Conservation (phyloP, 2,113 vertebrate genomes). For the Dinomys branickii region DNA sequence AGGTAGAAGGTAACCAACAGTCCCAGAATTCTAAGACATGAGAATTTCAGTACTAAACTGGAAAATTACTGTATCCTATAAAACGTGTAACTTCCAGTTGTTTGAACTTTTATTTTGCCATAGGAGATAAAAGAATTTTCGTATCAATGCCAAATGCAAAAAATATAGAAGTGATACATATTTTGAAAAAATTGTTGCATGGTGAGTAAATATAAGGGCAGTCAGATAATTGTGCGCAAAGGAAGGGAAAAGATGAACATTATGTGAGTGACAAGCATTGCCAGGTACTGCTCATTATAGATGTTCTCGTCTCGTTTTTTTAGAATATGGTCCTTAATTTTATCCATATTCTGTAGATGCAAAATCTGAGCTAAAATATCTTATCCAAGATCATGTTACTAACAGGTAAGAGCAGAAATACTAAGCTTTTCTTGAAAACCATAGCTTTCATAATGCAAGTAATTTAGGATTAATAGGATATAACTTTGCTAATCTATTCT, state of each 20-base stretch:
- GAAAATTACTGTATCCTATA: background rate
- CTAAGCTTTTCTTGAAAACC: background rate
- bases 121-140: background rate
- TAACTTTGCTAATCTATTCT: background rate
- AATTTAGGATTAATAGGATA: background rate
- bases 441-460: background rate
- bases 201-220: background rate
- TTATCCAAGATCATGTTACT: background rate
- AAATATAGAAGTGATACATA: background rate
- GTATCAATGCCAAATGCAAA: background rate
- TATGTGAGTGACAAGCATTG: background rate
- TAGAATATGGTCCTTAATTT: background rate
- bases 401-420: background rate
- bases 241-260: background rate
- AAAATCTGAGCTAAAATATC: background rate
- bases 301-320: background rate
- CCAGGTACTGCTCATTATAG: background rate
- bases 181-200: background rate
- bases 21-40: background rate
- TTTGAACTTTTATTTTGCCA: slow-evolving; percentile 16
- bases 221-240: background rate
- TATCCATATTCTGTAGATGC: background rate
- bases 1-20: background rate
- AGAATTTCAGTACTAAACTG: background rate
- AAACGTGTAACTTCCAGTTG: background rate